These are phyloP conservation scores for Antennarius striatus DNA, from an alignment of 2,113 vertebrate species.

Conservation along the genomic window DNA sequence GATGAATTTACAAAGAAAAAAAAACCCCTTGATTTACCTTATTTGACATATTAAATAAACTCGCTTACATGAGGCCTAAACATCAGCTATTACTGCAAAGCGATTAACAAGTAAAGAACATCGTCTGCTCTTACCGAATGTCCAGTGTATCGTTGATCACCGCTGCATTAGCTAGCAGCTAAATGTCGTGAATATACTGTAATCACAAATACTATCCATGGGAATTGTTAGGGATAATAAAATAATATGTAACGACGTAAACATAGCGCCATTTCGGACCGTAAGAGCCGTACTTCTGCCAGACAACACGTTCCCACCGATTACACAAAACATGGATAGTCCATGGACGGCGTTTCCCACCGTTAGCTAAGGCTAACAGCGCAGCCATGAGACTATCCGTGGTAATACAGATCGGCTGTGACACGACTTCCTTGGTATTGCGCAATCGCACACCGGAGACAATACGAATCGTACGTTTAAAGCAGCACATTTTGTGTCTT, in stretches of 20 bases:
- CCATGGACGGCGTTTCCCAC: rapidly evolving
- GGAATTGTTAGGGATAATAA: conserved; percentile 40
- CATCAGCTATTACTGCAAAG: conserved; percentile 11
- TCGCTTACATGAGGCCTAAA: conserved; percentile 27
- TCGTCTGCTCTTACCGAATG: conserved; percentile 31
- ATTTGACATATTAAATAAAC: neutral
- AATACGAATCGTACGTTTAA: too few species aligned
- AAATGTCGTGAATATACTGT: neutral
- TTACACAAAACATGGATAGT: conserved; percentile 21
- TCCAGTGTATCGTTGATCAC: neutral
- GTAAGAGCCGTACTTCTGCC: neutral
- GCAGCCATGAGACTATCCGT: too few species aligned
- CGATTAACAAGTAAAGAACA: neutral
- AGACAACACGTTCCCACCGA: neutral
- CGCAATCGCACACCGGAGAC: neutral
- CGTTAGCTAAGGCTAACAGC: too few species aligned
- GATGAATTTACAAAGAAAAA: neutral
- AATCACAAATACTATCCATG: conserved; percentile 35
- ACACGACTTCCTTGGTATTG: conserved; percentile 21
- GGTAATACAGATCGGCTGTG: conserved; percentile 22
- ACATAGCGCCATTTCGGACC: conserved; percentile 78
- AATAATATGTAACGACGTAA: conserved; percentile 56
- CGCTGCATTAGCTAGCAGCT: neutral
- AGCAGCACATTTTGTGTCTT: too few species aligned
- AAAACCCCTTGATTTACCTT: too few species aligned